Base-by-base conservation (phyloP, 2,888 invertebrate genomes). In the Chrysodeixis includens region DNA sequence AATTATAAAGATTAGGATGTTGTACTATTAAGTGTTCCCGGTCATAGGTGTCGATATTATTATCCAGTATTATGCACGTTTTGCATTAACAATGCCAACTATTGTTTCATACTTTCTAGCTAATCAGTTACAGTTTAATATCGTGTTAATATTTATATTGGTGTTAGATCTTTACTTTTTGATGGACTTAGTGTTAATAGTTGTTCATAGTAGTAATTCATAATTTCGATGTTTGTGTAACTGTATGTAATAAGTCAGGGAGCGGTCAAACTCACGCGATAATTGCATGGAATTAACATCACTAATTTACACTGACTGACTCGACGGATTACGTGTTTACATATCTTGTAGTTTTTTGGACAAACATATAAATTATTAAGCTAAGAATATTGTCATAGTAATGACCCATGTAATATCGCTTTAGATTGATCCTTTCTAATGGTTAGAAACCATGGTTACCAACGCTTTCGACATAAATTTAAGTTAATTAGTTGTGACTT, bases 31-130 rank as follows among this genome's bases (percentile, higher is more conserved):
- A 64, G 62, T 74, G 53, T 64, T 58, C 40, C 64, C 40, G 52
- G 69, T 40, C n/a, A 66, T 69, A 49, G 20, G 30, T 54, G 55
- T 62, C 16, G 57, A 74, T 71, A 62, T 71, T 66, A 64, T 66
- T 63, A 71, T 66, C 62, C 80, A 79, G 78, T 79, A 79, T 80
- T 79, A 79, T 55, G 56, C 53, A 68, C 40, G 56, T 72, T 71
- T 40, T 40, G 22, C 32, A 51, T 66, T 60, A n/a, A 10, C 9
- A 16, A 40, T 54, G 18, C 30, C 71, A 60, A 12, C 62, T 66
- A 51, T 54, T 53, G 62, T 71, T 76, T 74, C 57, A 30, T 62
- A 65, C 16, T 66, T 67, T 63, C 66, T 62, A 73, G 53, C 35
- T 70, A 62, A 64, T 57, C 58, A 46, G 18, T 26, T 26, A 26